Base-by-base conservation (phyloP, 2,888 invertebrate species). In the Perdita meconis region DNA sequence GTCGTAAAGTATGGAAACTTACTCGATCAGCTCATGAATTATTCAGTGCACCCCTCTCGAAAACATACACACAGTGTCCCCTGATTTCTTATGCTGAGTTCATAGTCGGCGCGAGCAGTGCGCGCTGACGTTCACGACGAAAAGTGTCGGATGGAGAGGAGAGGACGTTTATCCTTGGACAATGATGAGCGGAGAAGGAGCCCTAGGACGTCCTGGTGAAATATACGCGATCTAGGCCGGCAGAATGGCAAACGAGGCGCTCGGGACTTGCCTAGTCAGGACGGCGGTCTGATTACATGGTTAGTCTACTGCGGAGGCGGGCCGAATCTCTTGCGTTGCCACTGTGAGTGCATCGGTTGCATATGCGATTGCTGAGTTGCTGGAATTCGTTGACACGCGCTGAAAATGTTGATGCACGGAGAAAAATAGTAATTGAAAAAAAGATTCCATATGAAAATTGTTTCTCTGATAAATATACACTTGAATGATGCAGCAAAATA, bases 11-110 rank as follows among this genome's bases (percentile, higher is more conserved):
- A 74, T 63, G 70, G 36, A 81, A 63, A 81, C 79, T 82, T 75
- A 81, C 68, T 63, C 81, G 78, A 82, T 87, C 83, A 70, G 56
- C 74, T 79, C 78, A 63, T 82, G 79, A 55, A 81, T 86, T 82
- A 88, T 85, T 86, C 78, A 80, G 50, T 61, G 65, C 40, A 5
- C 42, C 60, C 24, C 44, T 12, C 64, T 42, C 22, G 42, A 26
- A 50, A 63, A 77, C 57, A 40, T 59, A 40, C 51, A 56, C 30
- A 50, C 44, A 47, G 34, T 26, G 44, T 40, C 38, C 73, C 47
- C n/a, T 19, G 47, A 57, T 63, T 74, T 61, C 64, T 66, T 51
- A 44, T 22, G 51, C 13, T 30, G 1, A 10, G 22, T 13, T 10
- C n/a, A 12, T n/a, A n/a, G n/a, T n/a, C n/a, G 8, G 34, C 26